phyloP scores from a whole-genome alignment of 2,888 invertebrate species.

The Plebejus melissa region DNA sequence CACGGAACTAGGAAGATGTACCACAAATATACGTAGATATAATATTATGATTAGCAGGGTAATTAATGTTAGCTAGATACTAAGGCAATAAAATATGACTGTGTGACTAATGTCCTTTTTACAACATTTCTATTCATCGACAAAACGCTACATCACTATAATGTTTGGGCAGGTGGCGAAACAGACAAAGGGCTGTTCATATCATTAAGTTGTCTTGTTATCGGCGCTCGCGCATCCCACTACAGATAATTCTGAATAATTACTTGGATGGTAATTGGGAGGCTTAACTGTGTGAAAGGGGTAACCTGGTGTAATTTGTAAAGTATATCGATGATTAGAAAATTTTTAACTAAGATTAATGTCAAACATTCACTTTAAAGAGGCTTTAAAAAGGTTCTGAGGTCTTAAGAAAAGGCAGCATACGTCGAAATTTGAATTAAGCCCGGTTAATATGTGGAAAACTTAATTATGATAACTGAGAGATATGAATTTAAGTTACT shows the following conservation, averaged over 20 bases:
- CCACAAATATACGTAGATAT: too few species aligned
- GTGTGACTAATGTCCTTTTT: too few species aligned
- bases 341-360: too few species aligned
- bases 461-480: too few species aligned
- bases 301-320: constrained; percentile 15
- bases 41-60: too few species aligned
- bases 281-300: constrained; percentile 24
- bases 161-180: constrained; percentile 78
- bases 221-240: constrained; percentile 65
- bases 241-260: constrained; percentile 69
- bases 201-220: constrained; percentile 79
- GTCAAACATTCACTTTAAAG: too few species aligned
- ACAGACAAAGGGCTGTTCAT: constrained; percentile 71
- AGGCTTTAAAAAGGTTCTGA: not conserved
- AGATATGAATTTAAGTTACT: too few species aligned
- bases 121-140: constrained; percentile 38
- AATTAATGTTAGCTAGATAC: too few species aligned
- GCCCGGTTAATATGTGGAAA: too few species aligned
- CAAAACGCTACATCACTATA: constrained; percentile 45
- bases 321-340: not conserved
- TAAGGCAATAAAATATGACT: too few species aligned
- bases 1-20: too few species aligned
- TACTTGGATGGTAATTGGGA: constrained; percentile 59
- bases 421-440: too few species aligned
- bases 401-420: not conserved